Base-by-base conservation (phyloP, 2,797 vertebrate species). In the Xiphorhynchus erythropygius region DNA sequence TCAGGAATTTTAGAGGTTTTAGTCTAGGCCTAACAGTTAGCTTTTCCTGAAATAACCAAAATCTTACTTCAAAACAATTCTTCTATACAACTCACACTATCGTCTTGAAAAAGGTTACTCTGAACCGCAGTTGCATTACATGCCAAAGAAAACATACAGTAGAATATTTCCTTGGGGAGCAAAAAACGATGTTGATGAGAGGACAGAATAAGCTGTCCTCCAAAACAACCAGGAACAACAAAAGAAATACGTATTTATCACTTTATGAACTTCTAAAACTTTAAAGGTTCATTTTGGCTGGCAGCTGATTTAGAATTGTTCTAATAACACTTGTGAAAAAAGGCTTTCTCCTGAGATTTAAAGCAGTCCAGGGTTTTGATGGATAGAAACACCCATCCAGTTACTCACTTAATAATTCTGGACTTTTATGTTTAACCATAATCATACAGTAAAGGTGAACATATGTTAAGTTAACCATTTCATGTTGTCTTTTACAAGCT, bases 211-310 rank as follows among this genome's bases (percentile, higher is more conserved):
- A 94, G 52, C 33, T 86, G 73, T 91, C 57, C 76, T 60, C 57
- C 84, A 93, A 56, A 87, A 76, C 46, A 63, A 89, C 53, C 46
- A 89, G 59, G 52, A 94, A 78, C 24, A 39, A 47, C 41, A 37
- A 73, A 32, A 90, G 59, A 78, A 91, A 67, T 50, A 86, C 12
- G 7, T 46, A 76, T 35, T 84, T 82, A 63, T 19, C 7, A 9
- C 79, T 96, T 88, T 83, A 92, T 56, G 42, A 93, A 92, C 79
- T 73, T 87, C 56, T 52, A 68, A 85, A 91, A 91, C 6, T 83
- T 93, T 2, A 84, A 60, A 90, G 60, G 30, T n/a, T 86, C 79
- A 39, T 84, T 92, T 88, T 63, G 47, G 73, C 50, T 39, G 56
- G 68, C 50, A 88, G 50, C 39, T 94, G 73, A 90, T 87, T 42